These are phyloP conservation scores for Pristis pectinata DNA, from an alignment of 2,797 vertebrate species.

Conservation along the genomic window DNA sequence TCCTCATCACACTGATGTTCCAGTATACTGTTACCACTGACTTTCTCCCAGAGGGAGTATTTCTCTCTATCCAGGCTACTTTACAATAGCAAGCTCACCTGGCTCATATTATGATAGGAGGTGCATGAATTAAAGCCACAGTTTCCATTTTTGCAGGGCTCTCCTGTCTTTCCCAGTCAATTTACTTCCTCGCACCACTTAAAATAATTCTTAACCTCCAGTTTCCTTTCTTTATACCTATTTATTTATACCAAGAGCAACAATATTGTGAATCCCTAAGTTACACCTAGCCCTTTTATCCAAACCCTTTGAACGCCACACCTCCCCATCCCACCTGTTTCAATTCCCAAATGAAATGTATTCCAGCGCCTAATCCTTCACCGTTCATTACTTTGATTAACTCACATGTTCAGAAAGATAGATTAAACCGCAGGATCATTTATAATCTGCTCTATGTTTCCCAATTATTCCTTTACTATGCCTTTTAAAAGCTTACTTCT, in stretches of 20 bases:
- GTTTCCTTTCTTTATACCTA: not conserved
- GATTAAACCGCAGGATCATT: not conserved
- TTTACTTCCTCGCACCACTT: not conserved
- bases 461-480: not conserved
- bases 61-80: not conserved
- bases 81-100: not conserved
- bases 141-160: not conserved
- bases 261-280: not conserved
- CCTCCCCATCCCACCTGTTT: not conserved
- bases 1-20: constrained; percentile 21
- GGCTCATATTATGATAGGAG: not conserved
- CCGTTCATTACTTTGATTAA: not conserved
- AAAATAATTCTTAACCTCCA: not conserved
- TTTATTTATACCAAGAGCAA: not conserved
- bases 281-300: not conserved
- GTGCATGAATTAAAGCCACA: not conserved
- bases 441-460: not conserved
- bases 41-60: not conserved
- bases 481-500: not conserved
- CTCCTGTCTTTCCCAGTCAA: not conserved
- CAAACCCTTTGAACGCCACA: not conserved
- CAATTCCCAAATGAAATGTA: not conserved
- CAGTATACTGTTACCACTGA: constrained; percentile 30
- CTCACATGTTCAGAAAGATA: not conserved
- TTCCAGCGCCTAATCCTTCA: not conserved